Base-by-base conservation (phyloP, 2,113 vertebrate species). In the Penelope pileata region DNA sequence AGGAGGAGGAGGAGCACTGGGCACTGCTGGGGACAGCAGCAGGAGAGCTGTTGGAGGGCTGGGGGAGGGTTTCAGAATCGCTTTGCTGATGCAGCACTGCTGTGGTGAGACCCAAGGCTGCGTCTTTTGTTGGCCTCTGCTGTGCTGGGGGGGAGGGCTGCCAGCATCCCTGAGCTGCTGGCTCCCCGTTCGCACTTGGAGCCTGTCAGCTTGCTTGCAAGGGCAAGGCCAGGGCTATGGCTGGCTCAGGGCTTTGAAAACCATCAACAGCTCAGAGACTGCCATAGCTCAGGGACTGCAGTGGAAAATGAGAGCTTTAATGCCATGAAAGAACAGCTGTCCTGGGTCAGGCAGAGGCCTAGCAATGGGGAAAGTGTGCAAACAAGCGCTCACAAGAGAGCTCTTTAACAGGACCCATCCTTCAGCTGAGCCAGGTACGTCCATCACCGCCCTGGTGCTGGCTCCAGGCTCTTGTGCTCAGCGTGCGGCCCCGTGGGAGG, bases 391-490 rank as follows among this genome's bases (percentile, higher is more conserved):
- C 21, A 0, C 4, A 7, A 17, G 43, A 78, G 60, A 47, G 10
- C n/a, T 38, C 17, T 38, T 38, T 3, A 16, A 12, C 18, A 70
- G 76, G 67, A 16, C 36, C 3, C 1, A 42, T 16, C 34, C 16
- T 36, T 50, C 0, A 1, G 18, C 13, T 13, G 51, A 70, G 29
- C 45, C 3, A 63, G 36, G 13, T 12, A 9, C 2, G 2, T 15
- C 70, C 40, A 6, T 47, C 72, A 50, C 23, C 30, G 23, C 10
- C 56, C 58, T 48, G 6, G 11, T 10, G 67, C 43, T 60, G 51
- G 34, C 53, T 62, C 7, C n/a, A n/a, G n/a, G n/a, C n/a, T 43
- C 42, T 43, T 43, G 42, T 43, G 42, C 42, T 43, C 4, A 13
- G 34, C 27, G 29, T 78, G 30, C n/a, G 70, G 59, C 74, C 27